Evolutionary conservation across 2,113 vertebrate genomes (phyloP).

Genomic region (Baryphthengus martii): DNA sequence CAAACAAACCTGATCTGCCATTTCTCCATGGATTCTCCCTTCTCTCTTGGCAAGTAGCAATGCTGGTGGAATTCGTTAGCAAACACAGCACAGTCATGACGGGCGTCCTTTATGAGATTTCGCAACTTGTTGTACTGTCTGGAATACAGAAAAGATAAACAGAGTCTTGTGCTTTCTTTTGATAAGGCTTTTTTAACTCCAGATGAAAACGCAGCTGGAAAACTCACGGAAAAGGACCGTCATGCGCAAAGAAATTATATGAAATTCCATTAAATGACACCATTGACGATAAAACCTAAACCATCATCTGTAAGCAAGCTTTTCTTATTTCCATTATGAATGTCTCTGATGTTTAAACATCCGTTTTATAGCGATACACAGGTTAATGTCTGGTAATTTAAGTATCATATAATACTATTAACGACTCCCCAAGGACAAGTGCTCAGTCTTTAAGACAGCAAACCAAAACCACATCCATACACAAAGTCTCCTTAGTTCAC

Average conservation of each 20-base stretch:
- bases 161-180: background rate
- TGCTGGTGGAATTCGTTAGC: conserved; percentile 91
- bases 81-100: conserved; percentile 86
- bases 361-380: background rate
- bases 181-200: background rate
- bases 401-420: background rate
- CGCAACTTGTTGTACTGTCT: conserved; percentile 90
- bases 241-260: background rate
- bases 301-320: background rate
- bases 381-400: background rate
- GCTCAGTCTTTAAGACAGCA: background rate
- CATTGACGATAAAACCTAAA: background rate
- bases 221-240: background rate
- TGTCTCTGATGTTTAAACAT: background rate
- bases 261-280: background rate
- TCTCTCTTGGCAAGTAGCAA: conserved; percentile 84
- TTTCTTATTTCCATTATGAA: background rate
- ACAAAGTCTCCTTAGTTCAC: background rate
- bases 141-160: background rate
- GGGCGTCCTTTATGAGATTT: conserved; percentile 85
- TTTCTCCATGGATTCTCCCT: conserved; percentile 85
- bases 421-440: background rate
- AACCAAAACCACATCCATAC: background rate
- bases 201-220: background rate
- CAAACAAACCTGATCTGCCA: conserved; percentile 87